Evolutionary conservation across 2,888 invertebrate species (phyloP), one percentile per base, ranked within the genome.

Genomic region (Synergus umbraculus): DNA sequence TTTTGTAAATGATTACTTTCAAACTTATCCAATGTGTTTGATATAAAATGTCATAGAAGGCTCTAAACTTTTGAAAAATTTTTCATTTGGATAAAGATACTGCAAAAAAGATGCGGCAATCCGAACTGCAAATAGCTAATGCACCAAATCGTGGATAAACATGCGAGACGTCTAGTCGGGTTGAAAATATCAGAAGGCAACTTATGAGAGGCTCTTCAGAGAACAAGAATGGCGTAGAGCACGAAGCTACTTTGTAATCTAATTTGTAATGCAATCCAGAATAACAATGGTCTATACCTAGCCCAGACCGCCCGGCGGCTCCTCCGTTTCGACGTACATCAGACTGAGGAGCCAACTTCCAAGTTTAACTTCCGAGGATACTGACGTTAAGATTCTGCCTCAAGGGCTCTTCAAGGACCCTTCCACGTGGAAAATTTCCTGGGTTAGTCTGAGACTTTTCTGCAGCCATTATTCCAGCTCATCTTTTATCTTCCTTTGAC

Each of bases 211-310:
- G 73, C 46, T 22, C 58, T 46, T 41, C 76, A 79, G 67, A 58
- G 79, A 44, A 64, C 64, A 43, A 69, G 78, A 41, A 58, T 76
- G 77, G 76, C 73, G 54, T 60, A 79, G 77, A 76, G 81, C 81
- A 83, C 81, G 78, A 83, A 79, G 79, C 76, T 58, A 76, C 79
- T 82, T 77, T 80, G 82, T 85, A 85, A 86, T 86, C 85, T 86
- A 86, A 86, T 86, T 86, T 86, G 85, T 86, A 84, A 86, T 86
- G 86, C 86, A 86, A 86, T 86, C 86, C 86, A 82, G 85, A 86
- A 84, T 85, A 85, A 86, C 86, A 86, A 86, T 86, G 85, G 85
- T 85, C 78, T 76, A 76, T 78, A 76, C 80, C 63, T 78, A 78
- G 73, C 65, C 41, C 44, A 64, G 63, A 58, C 54, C 78, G 66